Evolutionary conservation across 2,888 invertebrate genomes (phyloP).

Genomic region (Agriotes lineatus): DNA sequence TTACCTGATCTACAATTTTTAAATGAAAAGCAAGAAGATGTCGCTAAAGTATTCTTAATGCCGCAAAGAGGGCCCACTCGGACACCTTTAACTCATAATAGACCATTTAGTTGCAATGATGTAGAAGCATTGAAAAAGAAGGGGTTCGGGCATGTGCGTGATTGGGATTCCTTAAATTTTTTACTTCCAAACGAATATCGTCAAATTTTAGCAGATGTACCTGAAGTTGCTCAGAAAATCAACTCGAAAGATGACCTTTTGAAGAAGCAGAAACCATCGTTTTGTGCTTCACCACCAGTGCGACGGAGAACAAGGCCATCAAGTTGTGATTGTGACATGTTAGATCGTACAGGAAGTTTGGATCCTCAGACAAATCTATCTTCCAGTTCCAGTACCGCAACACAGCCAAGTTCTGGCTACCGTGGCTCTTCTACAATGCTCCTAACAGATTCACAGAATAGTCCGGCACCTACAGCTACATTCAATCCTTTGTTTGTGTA

Average conservation of each 20-base stretch:
- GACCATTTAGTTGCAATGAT: constrained; percentile 86
- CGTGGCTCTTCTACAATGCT: constrained; percentile 87
- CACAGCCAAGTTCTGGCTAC: constrained; percentile 88
- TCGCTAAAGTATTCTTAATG: constrained; percentile 79
- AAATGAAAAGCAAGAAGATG: constrained; percentile 62
- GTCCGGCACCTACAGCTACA: constrained; percentile 72
- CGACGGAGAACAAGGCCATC: constrained; percentile 65
- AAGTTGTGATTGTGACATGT: constrained; percentile 71
- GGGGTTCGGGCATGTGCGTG: constrained; percentile 87
- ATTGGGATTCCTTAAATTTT: constrained; percentile 94
- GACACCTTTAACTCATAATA: constrained; percentile 65
- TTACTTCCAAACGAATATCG: constrained; percentile 88
- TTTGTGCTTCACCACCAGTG: constrained; percentile 70
- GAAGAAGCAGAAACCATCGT: constrained; percentile 66
- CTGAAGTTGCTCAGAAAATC: constrained; percentile 78
- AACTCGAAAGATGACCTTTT: constrained; percentile 67
- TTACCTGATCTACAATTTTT: constrained; percentile 91
- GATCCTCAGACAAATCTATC: constrained; percentile 69
- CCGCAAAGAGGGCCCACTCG: constrained; percentile 70
- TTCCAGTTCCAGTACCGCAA: constrained; percentile 78
- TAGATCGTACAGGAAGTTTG: constrained; percentile 67
- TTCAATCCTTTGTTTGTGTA: constrained; percentile 84
- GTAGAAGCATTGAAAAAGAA: constrained; percentile 84
- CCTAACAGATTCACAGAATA: constrained; percentile 82
- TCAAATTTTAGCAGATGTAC: constrained; percentile 82